Conservation (phyloP, 2,888 invertebrate species). For the Chaitophorus viminalis region DNA sequence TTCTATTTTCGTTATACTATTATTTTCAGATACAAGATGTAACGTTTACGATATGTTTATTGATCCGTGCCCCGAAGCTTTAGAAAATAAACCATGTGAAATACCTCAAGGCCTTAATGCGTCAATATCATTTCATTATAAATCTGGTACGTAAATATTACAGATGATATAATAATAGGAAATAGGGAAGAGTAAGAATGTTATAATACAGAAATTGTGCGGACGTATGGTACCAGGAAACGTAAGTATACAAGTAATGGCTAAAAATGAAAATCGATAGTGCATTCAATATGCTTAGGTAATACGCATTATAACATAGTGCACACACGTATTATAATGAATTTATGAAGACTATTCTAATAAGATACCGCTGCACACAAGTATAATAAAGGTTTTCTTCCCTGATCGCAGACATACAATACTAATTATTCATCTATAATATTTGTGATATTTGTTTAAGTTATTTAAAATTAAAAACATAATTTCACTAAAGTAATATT, state of each 20-base stretch:
- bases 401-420: no score
- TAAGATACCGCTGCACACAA: background rate
- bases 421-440: no score
- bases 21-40: conserved; percentile 14
- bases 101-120: conserved; percentile 51
- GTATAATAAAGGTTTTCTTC: no score
- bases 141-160: conserved; percentile 26
- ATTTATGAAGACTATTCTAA: no score
- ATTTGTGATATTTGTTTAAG: no score
- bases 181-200: background rate
- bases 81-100: conserved; percentile 1
- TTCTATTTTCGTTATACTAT: background rate
- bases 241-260: background rate
- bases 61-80: conserved; percentile 46
- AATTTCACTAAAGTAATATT: no score
- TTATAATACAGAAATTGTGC: background rate
- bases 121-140: conserved; percentile 18
- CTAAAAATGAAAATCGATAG: conserved; percentile 6
- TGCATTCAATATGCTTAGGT: background rate
- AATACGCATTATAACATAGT: background rate
- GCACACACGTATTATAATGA: background rate
- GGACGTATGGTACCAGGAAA: background rate
- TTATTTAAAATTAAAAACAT: no score
- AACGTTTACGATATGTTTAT: background rate
- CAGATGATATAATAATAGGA: background rate